Conservation (phyloP, 2,888 invertebrate species). For the Ectemnius continuus region DNA sequence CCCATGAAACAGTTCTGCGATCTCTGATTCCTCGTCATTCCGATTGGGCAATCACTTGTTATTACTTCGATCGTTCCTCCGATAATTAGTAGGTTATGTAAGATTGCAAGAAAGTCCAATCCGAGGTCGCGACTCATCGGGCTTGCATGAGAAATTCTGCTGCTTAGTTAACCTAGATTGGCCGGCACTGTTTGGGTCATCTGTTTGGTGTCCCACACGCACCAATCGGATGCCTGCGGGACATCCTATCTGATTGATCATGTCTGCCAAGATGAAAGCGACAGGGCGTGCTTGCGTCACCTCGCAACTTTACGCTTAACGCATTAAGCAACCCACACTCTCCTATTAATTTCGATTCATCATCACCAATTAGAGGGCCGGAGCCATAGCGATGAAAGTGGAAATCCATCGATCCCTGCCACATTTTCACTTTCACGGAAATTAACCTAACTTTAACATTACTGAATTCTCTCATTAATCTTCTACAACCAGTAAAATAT, state of each 20-base stretch:
- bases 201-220: not conserved
- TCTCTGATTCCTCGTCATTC: constrained; percentile 12
- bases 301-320: constrained; percentile 11
- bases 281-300: constrained; percentile 11
- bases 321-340: not conserved
- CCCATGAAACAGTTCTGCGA: constrained; percentile 2
- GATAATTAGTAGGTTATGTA: constrained; percentile 49
- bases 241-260: not conserved
- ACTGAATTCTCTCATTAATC: too few species aligned
- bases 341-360: constrained; percentile 15
- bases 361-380: not conserved
- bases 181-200: not conserved
- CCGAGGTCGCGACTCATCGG: constrained; percentile 18
- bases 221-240: not conserved
- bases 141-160: constrained; percentile 12
- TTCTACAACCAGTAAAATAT: too few species aligned
- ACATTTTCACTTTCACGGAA: not conserved
- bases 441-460: too few species aligned
- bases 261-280: constrained; percentile 1
- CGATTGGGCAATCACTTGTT: constrained; percentile 41
- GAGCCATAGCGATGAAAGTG: not conserved
- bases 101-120: constrained; percentile 44
- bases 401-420: not conserved
- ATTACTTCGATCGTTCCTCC: constrained; percentile 36
- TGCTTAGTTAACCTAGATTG: not conserved